Base-by-base conservation (phyloP, 1,140 invertebrate species). In the Ptiloglossa arizonensis region DNA sequence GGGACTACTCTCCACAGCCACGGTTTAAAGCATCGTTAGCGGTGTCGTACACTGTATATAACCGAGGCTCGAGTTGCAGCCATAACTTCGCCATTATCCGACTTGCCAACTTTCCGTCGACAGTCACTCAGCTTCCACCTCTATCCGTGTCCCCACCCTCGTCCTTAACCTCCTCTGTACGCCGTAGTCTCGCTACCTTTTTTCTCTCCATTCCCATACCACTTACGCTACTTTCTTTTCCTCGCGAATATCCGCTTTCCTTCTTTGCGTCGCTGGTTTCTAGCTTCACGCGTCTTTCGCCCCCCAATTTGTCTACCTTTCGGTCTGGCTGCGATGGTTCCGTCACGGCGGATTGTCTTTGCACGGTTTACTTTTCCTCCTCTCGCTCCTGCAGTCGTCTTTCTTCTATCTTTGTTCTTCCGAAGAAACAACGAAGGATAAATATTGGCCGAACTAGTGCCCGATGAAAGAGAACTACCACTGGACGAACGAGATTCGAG, bases 41-140 rank as follows among this genome's bases (percentile, higher is more conserved):
- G 81, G 83, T 81, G 80, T 80, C 63, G 72, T 89, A 81, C 59
- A 46, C 38, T 59, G 64, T 80, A 59, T 69, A 75, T 54, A 68
- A 38, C 54, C 44, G 32, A 56, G 56, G 38, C 68, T 57, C 70
- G 41, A 82, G 74, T 80, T 70, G 48, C 74, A 84, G 70, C 80
- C 81, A 89, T 89, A 89, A 89, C 85, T 89, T 88, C 68, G 67
- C 84, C 83, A 90, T 90, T 89, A 90, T 88, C 86, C 85, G 78
- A 86, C 82, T 90, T 86, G 81, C 75, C 87, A 86, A 87, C 79
- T 89, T 87, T 78, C 70, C 60, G 79, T 79, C 78, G 74, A 74
- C 78, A 66, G 44, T 63, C 63, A 35, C 57, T 63, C 80, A 59
- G 38, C 54, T 38, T 63, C 44, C n/a, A n/a, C n/a, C 38, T 59